Conservation (phyloP, 2,888 invertebrate genomes). For the Lycophotia porphyrea region DNA sequence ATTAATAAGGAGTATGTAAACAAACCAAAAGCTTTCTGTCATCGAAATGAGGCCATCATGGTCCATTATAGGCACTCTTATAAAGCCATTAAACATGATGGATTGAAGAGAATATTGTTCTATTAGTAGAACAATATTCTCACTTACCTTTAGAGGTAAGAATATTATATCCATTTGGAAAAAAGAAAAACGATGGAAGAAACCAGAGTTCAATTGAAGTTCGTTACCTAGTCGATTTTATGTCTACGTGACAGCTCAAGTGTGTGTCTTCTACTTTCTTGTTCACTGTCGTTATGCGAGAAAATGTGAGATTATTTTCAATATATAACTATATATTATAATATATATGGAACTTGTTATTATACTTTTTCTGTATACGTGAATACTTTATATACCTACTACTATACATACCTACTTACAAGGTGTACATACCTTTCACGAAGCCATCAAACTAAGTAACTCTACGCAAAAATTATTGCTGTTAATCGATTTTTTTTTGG, state of each 20-base stretch:
- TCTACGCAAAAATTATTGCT: no score
- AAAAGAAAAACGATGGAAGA: conserved; percentile 2
- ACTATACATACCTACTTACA: no score
- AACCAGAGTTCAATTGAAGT: conserved; percentile 19
- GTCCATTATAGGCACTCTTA: not conserved
- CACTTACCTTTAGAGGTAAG: no score
- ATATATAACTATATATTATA: no score
- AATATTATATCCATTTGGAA: not conserved
- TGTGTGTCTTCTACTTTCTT: not conserved
- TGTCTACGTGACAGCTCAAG: conserved; percentile 1
- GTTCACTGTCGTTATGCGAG: not conserved
- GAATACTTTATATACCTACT: not conserved
- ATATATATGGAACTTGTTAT: no score
- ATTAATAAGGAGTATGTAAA: no score
- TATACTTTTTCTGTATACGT: not conserved
- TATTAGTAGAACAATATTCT: no score
- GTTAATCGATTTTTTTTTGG: no score
- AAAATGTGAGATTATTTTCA: conserved; percentile 3
- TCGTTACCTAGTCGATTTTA: not conserved
- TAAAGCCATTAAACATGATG: conserved; percentile 9
- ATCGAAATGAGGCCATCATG: not conserved
- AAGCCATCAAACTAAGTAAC: no score
- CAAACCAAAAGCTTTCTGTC: not conserved
- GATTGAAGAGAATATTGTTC: conserved; percentile 10
- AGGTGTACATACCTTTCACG: no score